Percentiles rank a stretch among this genome's conserved stretches.
These are phyloP conservation scores for Boloria euphrosyne DNA, from an alignment of 2,888 invertebrate genomes.

Conservation along the genomic window DNA sequence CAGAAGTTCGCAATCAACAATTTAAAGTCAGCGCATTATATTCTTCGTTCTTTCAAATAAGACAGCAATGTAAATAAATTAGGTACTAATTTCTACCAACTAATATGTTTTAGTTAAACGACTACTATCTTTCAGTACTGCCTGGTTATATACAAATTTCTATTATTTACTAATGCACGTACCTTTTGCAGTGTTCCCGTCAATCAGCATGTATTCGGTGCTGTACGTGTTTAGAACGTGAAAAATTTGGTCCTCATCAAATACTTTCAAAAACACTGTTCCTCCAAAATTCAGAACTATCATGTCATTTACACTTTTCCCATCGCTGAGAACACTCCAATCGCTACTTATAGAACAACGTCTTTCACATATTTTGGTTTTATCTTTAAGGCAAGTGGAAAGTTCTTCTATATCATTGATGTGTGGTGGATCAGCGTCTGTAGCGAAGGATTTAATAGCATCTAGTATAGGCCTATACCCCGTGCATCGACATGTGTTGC, in stretches of 20 bases:
- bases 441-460: slow-evolving; percentile 87
- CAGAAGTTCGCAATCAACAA: too few species aligned
- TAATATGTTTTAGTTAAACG: too few species aligned
- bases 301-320: slow-evolving; percentile 47
- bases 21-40: too few species aligned
- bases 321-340: slow-evolving; percentile 55
- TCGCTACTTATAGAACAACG: slow-evolving; percentile 60
- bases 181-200: slow-evolving; percentile 89
- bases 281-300: slow-evolving; percentile 76
- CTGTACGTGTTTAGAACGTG: slow-evolving; percentile 66
- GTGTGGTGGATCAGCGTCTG: slow-evolving; percentile 78
- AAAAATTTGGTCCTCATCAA: slow-evolving; percentile 72
- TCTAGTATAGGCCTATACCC: slow-evolving; percentile 90
- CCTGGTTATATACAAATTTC: too few species aligned
- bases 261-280: slow-evolving; percentile 75
- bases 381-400: slow-evolving; percentile 50
- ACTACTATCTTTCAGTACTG: too few species aligned
- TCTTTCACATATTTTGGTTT: slow-evolving; percentile 50
- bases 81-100: too few species aligned
- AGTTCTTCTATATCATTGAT: slow-evolving; percentile 78
- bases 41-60: too few species aligned
- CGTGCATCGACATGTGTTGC: slow-evolving; percentile 91
- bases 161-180: slow-evolving; percentile 26
- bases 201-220: slow-evolving; percentile 81
- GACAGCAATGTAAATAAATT: too few species aligned